phyloP scores from a whole-genome alignment of 2,888 invertebrate genomes.

The Leptinotarsa tumamoca region DNA sequence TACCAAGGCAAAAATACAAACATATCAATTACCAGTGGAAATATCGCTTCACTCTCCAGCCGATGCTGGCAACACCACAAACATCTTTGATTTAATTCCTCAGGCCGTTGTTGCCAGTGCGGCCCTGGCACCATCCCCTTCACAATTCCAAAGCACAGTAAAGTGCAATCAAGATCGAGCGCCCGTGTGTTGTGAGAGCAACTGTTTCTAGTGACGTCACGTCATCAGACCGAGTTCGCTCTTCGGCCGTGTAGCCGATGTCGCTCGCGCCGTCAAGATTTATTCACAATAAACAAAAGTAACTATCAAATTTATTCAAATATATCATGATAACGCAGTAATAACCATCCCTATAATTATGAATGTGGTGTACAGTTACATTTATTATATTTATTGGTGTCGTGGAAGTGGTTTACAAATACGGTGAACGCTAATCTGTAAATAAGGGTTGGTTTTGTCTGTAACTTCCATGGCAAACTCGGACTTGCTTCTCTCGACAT shows the following conservation, averaged over 20 bases:
- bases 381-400: background rate
- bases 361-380: background rate
- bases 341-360: background rate
- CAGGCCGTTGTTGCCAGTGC: conserved; percentile 1
- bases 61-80: too few relatives aligned
- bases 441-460: background rate
- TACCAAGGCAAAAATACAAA: too few relatives aligned
- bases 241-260: conserved; percentile 17
- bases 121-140: conserved; percentile 37
- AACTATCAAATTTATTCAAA: background rate
- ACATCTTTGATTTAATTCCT: too few relatives aligned
- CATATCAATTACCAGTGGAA: too few relatives aligned
- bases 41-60: too few relatives aligned
- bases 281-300: conserved; percentile 1
- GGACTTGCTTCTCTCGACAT: background rate
- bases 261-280: background rate
- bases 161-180: conserved; percentile 25
- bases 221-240: conserved; percentile 6
- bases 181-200: conserved; percentile 23
- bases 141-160: conserved; percentile 6
- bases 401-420: background rate
- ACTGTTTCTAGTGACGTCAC: conserved; percentile 29
- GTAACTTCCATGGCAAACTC: too few relatives aligned
- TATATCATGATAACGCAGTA: background rate
- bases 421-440: background rate